A percentile compares a stretch with the other conserved stretches of the same genome.
Evolutionary conservation across 2,797 vertebrate genomes (phyloP).

Genomic region (Galagoides demidoff): DNA sequence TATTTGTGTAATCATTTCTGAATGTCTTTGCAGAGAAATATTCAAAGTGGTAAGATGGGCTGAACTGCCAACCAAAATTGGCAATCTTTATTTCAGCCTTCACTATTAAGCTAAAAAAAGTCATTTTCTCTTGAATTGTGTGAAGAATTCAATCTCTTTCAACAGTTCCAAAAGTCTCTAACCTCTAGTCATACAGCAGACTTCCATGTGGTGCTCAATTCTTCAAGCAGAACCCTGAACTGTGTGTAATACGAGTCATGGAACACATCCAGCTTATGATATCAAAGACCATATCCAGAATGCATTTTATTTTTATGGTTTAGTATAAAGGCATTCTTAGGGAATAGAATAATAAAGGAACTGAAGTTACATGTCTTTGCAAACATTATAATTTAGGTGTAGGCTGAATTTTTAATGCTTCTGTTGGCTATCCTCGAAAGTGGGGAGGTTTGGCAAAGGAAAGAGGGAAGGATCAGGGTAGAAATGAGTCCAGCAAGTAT

Average conservation of each 20-base stretch:
- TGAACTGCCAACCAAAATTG: not conserved
- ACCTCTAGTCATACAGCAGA: not conserved
- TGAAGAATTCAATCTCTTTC: not conserved
- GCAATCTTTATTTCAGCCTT: not conserved
- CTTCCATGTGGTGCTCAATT: not conserved
- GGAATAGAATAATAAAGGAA: not conserved
- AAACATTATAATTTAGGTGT: not conserved
- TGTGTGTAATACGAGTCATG: not conserved
- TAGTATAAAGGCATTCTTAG: not conserved
- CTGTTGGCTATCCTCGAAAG: not conserved
- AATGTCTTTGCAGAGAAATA: constrained; percentile 28
- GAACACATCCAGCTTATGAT: not conserved
- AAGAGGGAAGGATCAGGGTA: not conserved
- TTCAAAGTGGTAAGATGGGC: not conserved
- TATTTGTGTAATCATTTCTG: not conserved
- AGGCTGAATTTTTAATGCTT: not conserved
- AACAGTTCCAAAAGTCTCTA: not conserved
- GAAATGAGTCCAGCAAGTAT: not conserved
- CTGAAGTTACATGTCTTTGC: not conserved
- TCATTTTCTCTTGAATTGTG: constrained; percentile 31
- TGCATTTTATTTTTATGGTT: not conserved
- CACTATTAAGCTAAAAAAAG: not conserved
- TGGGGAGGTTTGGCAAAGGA: not conserved
- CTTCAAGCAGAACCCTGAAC: not conserved
- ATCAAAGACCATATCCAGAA: not conserved